Evolutionary conservation across 1,140 invertebrate genomes (phyloP).

Genomic region (Drosophila bifasciata): DNA sequence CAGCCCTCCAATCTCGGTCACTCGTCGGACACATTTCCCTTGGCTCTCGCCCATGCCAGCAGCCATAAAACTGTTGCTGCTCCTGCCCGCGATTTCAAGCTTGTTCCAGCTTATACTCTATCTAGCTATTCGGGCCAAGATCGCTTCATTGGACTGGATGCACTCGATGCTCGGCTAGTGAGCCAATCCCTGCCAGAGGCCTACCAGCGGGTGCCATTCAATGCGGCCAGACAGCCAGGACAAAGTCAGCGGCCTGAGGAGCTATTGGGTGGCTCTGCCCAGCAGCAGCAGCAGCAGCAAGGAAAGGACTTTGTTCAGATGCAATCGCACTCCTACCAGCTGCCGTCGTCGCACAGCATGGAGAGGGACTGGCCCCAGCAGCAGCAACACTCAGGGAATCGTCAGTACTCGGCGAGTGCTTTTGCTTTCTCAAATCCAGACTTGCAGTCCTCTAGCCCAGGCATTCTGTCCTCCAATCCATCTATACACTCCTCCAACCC

Average conservation of each 20-base stretch:
- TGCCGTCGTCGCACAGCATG: conserved; percentile 38
- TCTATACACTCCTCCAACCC: not conserved
- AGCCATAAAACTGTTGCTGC: conserved; percentile 35
- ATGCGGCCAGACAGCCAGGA: not conserved
- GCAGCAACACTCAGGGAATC: not conserved
- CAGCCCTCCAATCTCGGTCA: conserved; percentile 13
- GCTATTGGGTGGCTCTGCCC: conserved; percentile 14
- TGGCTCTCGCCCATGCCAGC: conserved; percentile 23
- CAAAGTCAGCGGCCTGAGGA: conserved; percentile 1
- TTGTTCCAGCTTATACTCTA: conserved; percentile 34
- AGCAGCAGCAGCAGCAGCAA: not conserved
- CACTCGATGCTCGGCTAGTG: conserved; percentile 31
- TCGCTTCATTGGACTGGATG: conserved; percentile 45
- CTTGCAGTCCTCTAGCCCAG: too few relatives aligned
- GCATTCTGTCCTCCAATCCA: too few relatives aligned
- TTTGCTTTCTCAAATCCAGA: conserved; percentile 5
- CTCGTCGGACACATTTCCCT: conserved; percentile 42
- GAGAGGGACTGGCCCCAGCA: conserved; percentile 27
- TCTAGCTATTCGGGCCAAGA: conserved; percentile 44
- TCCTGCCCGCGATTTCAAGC: conserved; percentile 25
- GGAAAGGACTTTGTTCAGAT: conserved; percentile 45
- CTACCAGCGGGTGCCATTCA: conserved; percentile 39
- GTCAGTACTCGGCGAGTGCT: conserved; percentile 18
- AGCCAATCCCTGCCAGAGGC: conserved; percentile 49
- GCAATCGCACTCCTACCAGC: conserved; percentile 65